Percentiles rank a stretch among this genome's conserved stretches.
Conservation (phyloP, 2,113 vertebrate genomes). For the Ceratotherium simum region DNA sequence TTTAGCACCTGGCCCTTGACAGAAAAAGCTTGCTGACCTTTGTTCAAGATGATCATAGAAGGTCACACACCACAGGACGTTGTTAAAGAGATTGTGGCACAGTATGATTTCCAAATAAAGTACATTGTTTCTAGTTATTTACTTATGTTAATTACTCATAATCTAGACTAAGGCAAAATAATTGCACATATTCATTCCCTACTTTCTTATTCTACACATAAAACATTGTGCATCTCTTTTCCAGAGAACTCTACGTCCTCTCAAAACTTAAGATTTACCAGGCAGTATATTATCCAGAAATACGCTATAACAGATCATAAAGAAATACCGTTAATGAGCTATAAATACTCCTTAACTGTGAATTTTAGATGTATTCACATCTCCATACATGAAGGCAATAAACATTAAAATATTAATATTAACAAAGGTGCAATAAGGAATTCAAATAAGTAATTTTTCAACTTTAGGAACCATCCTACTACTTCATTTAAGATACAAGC, state of each 20-base stretch:
- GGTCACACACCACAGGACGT: neutral
- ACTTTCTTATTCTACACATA: conserved; percentile 2
- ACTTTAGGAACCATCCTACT: conserved; percentile 2
- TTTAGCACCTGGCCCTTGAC: neutral
- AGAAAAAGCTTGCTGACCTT: neutral
- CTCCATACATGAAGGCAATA: conserved; percentile 42
- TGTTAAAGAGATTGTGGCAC: neutral
- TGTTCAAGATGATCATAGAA: neutral
- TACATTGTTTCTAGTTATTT: neutral
- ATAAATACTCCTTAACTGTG: conserved; percentile 40
- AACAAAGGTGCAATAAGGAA: neutral
- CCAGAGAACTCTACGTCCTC: neutral
- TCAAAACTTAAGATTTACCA: conserved; percentile 37
- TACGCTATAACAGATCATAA: neutral
- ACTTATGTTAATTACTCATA: neutral
- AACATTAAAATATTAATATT: conserved; percentile 53
- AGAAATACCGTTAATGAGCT: conserved; percentile 23
- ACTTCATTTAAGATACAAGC: neutral
- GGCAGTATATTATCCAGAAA: conserved; percentile 45
- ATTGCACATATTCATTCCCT: neutral
- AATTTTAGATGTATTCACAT: conserved; percentile 38
- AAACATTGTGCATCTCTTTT: neutral
- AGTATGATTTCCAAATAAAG: neutral
- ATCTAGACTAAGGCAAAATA: conserved; percentile 15
- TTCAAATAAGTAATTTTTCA: conserved; percentile 38